These are phyloP conservation scores for Simalia tracyae DNA, from an alignment of 2,797 vertebrate species.

Conservation along the genomic window DNA sequence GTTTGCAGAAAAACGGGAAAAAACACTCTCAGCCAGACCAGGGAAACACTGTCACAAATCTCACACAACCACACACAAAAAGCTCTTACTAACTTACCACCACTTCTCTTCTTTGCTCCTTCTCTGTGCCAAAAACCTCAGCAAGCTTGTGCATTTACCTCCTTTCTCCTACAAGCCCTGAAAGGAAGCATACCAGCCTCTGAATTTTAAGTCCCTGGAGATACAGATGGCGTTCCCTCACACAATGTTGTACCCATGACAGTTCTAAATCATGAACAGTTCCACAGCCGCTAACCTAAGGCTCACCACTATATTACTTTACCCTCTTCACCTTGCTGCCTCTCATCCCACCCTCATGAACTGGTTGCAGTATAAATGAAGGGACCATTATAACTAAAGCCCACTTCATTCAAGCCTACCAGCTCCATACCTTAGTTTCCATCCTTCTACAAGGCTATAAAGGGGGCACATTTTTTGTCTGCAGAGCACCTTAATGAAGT, in stretches of 20 bases:
- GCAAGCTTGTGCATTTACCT: too few relatives aligned
- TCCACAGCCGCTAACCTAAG: too few relatives aligned
- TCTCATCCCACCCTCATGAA: neutral
- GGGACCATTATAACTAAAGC: neutral
- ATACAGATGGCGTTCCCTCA: neutral
- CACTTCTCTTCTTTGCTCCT: too few relatives aligned
- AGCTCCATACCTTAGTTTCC: neutral
- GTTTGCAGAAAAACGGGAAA: neutral
- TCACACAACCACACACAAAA: neutral
- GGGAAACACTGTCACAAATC: neutral
- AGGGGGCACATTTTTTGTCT: neutral
- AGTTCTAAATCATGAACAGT: neutral
- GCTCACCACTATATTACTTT: neutral
- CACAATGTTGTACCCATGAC: neutral
- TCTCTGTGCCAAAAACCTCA: too few relatives aligned
- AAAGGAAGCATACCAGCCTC: too few relatives aligned
- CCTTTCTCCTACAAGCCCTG: too few relatives aligned
- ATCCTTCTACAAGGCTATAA: neutral
- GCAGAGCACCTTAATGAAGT: neutral
- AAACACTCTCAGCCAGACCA: neutral
- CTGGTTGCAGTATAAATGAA: neutral
- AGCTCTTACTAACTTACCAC: too few relatives aligned
- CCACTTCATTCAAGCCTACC: neutral
- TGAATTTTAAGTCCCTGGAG: too few relatives aligned
- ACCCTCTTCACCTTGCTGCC: neutral